Evolutionary conservation across 1,140 invertebrate genomes (phyloP).

Genomic region (Lasioglossum baleicum): DNA sequence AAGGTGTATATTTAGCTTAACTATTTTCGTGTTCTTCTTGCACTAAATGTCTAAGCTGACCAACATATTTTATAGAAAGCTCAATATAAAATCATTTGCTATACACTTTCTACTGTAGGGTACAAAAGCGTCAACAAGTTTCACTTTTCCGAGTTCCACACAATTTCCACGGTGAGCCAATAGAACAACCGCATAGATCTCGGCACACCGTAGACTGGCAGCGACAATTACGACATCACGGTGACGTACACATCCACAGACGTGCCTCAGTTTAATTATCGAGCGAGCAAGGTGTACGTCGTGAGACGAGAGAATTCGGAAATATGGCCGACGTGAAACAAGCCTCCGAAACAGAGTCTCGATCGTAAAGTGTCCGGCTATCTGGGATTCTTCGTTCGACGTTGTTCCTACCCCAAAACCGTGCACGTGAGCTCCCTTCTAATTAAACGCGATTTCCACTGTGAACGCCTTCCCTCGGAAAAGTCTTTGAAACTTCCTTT

Average conservation of each 20-base stretch:
- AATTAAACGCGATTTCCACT: slow-evolving; percentile 16
- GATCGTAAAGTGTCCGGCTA: slow-evolving; percentile 18
- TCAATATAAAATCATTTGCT: too few species aligned
- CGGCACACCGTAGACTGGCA: not conserved
- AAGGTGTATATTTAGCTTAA: too few species aligned
- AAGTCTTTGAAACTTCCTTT: slow-evolving; percentile 2
- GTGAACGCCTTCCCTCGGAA: not conserved
- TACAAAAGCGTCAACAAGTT: too few species aligned
- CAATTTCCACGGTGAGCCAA: not conserved
- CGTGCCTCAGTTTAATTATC: slow-evolving; percentile 12
- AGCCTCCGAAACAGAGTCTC: not conserved
- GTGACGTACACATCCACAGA: too few species aligned
- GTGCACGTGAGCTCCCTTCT: not conserved
- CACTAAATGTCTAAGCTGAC: too few species aligned
- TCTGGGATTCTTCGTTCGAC: not conserved
- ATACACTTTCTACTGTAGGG: too few species aligned
- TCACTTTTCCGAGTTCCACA: too few species aligned
- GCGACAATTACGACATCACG: not conserved
- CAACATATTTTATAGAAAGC: too few species aligned
- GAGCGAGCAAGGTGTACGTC: too few species aligned
- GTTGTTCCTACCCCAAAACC: not conserved
- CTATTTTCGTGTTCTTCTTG: too few species aligned
- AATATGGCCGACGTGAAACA: not conserved
- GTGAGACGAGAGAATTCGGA: not conserved
- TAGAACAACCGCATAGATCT: not conserved